These are phyloP conservation scores for Capitulum mitella DNA, from an alignment of 2,888 invertebrate genomes.

Conservation along the genomic window DNA sequence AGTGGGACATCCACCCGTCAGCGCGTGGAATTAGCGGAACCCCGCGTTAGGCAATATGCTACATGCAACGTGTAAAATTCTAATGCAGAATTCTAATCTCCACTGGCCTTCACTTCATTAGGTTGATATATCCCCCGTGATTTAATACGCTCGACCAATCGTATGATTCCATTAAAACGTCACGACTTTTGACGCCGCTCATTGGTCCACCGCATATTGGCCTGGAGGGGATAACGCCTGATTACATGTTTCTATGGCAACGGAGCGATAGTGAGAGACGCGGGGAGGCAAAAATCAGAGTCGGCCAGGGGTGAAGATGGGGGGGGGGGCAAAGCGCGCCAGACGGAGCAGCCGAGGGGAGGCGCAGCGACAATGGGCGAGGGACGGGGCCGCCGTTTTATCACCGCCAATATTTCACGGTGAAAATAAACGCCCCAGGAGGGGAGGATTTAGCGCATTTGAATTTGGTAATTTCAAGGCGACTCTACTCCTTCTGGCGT, in stretches of 20 bases:
- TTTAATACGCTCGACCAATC: slow-evolving; percentile 20
- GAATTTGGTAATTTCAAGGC: slow-evolving; percentile 19
- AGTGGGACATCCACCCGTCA: not conserved
- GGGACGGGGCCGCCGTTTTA: not conserved
- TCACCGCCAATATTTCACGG: slow-evolving; percentile 8
- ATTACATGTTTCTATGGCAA: slow-evolving; percentile 21
- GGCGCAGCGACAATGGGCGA: not conserved
- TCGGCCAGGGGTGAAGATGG: slow-evolving; percentile 4
- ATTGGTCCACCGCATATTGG: slow-evolving; percentile 22
- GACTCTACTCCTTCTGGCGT: not conserved
- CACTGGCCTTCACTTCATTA: slow-evolving; percentile 5
- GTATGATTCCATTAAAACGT: slow-evolving; percentile 21
- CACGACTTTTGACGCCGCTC: slow-evolving; percentile 22
- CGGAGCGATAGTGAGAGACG: slow-evolving; percentile 12
- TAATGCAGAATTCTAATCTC: slow-evolving; percentile 14
- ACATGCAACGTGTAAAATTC: slow-evolving; percentile 16
- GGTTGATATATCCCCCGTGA: slow-evolving; percentile 19
- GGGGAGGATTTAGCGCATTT: slow-evolving; percentile 4
- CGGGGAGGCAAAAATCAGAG: slow-evolving; percentile 19
- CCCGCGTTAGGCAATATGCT: not conserved
- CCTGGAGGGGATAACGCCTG: slow-evolving; percentile 21
- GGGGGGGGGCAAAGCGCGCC: not conserved
- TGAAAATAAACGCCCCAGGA: slow-evolving; percentile 11
- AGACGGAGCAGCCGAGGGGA: not conserved
- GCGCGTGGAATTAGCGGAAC: not conserved